Conservation (phyloP, 2,113 vertebrate species). For the Monarcha castaneiventris region DNA sequence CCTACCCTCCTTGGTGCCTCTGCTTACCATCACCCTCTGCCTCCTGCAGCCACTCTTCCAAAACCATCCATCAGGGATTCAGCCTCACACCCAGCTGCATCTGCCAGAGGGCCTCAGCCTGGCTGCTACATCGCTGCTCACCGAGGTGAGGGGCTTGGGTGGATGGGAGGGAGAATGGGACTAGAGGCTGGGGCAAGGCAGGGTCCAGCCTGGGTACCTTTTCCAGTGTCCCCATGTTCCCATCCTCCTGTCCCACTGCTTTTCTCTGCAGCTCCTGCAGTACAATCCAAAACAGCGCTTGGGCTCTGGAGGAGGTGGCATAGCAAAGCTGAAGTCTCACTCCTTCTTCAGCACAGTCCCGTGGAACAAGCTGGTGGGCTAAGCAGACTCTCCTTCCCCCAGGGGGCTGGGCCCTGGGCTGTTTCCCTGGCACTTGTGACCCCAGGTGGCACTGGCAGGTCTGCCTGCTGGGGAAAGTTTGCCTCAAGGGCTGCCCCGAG, state of each 20-base stretch:
- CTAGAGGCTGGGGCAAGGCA: not conserved
- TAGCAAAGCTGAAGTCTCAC: slow-evolving; percentile 89
- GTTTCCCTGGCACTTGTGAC: not conserved
- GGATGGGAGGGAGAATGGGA: not conserved
- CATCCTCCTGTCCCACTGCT: not conserved
- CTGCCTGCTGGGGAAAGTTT: not conserved
- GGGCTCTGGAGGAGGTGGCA: slow-evolving; percentile 83
- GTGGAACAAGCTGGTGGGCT: slow-evolving; percentile 85
- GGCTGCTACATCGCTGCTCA: slow-evolving; percentile 86
- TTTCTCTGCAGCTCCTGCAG: slow-evolving; percentile 82
- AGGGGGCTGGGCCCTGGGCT: not conserved
- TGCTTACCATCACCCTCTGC: not conserved
- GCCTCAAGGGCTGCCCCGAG: not conserved
- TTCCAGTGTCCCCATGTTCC: not conserved
- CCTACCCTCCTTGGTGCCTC: not conserved
- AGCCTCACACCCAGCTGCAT: slow-evolving; percentile 87
- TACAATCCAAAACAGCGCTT: slow-evolving; percentile 85
- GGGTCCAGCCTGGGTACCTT: not conserved
- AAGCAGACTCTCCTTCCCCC: not conserved
- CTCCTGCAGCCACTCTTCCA: slow-evolving; percentile 84
- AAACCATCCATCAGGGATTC: slow-evolving; percentile 90
- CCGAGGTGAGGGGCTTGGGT: slow-evolving; percentile 77
- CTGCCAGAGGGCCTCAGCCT: slow-evolving; percentile 87
- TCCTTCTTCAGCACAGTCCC: slow-evolving; percentile 87
- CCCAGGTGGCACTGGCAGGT: not conserved